phyloP scores from a whole-genome alignment of 1,140 invertebrate genomes.

The Ditylenchus dipsaci region DNA sequence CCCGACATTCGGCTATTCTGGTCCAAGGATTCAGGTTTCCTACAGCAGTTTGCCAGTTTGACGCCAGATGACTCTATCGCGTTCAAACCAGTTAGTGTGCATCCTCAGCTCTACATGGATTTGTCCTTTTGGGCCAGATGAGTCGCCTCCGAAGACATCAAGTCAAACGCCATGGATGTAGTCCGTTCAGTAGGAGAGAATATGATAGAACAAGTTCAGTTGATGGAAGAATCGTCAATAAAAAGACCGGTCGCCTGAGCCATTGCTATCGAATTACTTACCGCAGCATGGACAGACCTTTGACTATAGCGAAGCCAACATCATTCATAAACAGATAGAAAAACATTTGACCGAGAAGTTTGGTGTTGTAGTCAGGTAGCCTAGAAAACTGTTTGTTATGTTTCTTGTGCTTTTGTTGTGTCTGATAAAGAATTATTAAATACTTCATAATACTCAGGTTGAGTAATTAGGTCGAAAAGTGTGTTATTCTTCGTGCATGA shows the following conservation, averaged over 20 bases:
- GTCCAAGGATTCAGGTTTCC: conserved; percentile 80
- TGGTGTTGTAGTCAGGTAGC: conserved; percentile 16
- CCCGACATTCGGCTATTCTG: conserved; percentile 94
- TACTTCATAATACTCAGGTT: no score
- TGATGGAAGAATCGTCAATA: conserved; percentile 84
- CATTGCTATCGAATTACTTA: conserved; percentile 90
- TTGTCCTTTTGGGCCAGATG: conserved; percentile 83
- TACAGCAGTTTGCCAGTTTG: conserved; percentile 78
- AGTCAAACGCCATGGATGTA: conserved; percentile 71
- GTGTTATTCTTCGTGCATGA: no score
- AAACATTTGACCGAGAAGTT: conserved; percentile 17
- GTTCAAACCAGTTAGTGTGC: conserved; percentile 71
- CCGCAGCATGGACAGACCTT: conserved; percentile 80
- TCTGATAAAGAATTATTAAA: no score
- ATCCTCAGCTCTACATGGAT: conserved; percentile 84
- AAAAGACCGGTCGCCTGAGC: conserved; percentile 75
- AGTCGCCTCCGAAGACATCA: conserved; percentile 34
- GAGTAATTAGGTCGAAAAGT: no score
- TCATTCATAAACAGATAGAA: conserved; percentile 31
- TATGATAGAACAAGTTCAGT: conserved; percentile 69
- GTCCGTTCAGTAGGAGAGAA: conserved; percentile 80
- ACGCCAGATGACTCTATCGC: conserved; percentile 61
- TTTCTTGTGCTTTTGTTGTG: no score
- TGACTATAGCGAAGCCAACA: conserved; percentile 83
- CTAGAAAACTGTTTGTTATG: not conserved